Evolutionary conservation across 2,113 vertebrate genomes (phyloP).

Genomic region (Scolopax mira): DNA sequence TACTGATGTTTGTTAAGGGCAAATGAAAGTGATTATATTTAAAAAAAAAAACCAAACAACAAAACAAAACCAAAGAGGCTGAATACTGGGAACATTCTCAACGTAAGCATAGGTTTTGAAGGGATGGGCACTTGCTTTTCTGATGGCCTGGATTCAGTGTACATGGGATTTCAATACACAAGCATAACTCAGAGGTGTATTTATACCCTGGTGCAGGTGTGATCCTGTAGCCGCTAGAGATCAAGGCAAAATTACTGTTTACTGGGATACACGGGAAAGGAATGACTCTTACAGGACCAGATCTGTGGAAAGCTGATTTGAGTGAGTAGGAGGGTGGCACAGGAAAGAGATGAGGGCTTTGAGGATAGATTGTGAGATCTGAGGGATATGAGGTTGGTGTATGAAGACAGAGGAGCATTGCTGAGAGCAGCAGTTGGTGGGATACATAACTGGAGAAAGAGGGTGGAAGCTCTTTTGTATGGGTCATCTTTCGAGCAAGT

Average conservation of each 20-base stretch:
- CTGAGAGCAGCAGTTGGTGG: not conserved
- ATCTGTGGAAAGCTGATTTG: rapidly evolving
- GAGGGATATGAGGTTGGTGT: not conserved
- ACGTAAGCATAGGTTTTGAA: not conserved
- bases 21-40: not conserved
- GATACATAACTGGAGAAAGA: not conserved
- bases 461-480: not conserved
- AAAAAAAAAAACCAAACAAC: not conserved
- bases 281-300: not conserved
- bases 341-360: not conserved
- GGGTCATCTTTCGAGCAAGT: not conserved
- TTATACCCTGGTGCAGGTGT: not conserved
- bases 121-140: not conserved
- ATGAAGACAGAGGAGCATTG: not conserved
- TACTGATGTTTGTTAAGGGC: not conserved
- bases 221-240: not conserved
- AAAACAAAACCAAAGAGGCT: not conserved
- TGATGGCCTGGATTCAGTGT: not conserved
- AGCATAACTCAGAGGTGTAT: not conserved
- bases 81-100: not conserved
- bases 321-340: not conserved
- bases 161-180: not conserved
- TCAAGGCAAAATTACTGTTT: not conserved
- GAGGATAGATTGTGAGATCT: not conserved
- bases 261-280: not conserved